Base-by-base conservation (phyloP, 2,888 invertebrate genomes). In the Stenodema calcarata region DNA sequence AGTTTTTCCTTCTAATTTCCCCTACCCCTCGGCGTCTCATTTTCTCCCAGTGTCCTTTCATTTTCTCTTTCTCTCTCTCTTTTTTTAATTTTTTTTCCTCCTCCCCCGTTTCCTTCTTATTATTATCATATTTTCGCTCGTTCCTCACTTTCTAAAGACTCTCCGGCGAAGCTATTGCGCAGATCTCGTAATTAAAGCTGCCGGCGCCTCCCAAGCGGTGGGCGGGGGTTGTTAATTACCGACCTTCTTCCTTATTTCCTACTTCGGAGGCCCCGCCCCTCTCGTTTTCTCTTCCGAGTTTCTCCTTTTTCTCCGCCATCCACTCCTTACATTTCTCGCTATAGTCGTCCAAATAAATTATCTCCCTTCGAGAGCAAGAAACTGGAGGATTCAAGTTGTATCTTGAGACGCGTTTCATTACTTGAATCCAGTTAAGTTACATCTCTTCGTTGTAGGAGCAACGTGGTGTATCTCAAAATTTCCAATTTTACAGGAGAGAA, bases 1-100 rank as follows among this genome's bases (percentile, higher is more conserved):
- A 78, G 78, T 78, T 78, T 78, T 78, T 44, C 78, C 78, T 73
- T 73, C 73, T 73, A 73, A 73, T 73, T 73, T 62, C 62, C 62
- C 62, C 62, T 23, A 62, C 62, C 62, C 62, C 27, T 62, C 62
- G 18, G 18, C 35, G 35, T 35, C 35, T 35, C 35, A 35, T 35
- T 35, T 11, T 62, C 27, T 12, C 18, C 14, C 18, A 3, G 28
- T 35, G 16, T 35, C 73, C 41, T 73, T 35, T 41, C 18, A 12
- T 28, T 28, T 28, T 35, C n/a, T n/a, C 35, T 70, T 27, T 73
- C 30, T 23, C 18, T 76, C 44, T 42, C 6, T 42, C 7, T 76
- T 76, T 41, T 42, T 27, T 23, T 42, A 6, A 14, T 42, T 78
- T 23, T 35, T 35, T 78, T 44, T 16, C 18, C 41, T 27, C 16